Evolutionary conservation across 2,113 vertebrate species (phyloP), one percentile per base, ranked within the genome.

Genomic region (Platysternon megacephalum): DNA sequence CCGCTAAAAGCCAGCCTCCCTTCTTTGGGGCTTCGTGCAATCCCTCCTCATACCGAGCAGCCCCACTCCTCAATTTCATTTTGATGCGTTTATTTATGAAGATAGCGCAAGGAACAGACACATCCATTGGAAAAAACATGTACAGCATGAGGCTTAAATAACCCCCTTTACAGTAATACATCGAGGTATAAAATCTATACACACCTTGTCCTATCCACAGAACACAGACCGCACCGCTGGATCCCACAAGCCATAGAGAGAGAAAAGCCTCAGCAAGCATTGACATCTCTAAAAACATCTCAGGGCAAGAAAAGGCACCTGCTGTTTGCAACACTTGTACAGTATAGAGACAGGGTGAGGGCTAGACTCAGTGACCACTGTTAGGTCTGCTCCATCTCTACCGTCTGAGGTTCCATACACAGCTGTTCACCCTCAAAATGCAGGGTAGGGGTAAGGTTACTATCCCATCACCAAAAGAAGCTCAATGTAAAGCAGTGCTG

Each of bases 161-260:
- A 98, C 96, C 91, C 82, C 98, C 97, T 98, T 96, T 98, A 98
- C 98, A 98, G 93, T 84, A 81, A 65, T 83, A 84, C 87, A 97
- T 48, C 58, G 82, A 96, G 93, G 88, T 97, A 98, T 90, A 97
- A 97, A 98, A 97, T 90, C 72, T 83, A 86, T 79, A 52, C 86
- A 94, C 82, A 17, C 95, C 95, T 95, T 93, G 95, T 95, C 95
- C 95, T 94, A 81, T 92, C 85, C 65, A 72, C 35, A 44, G 80
- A 11, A 53, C 3, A 44, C 86, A 86, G 89, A 11, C 39, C 3
- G 0, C 49, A 14, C 90, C 39, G 85, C 61, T 13, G 1, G 89
- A 78, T 88, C 83, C 90, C 6, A 29, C 3, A 3, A 55, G 74
- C 85, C 96, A 29, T 81, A 29, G 83, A 53, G 49, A 56, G 72